These are phyloP conservation scores for Melanitta fusca DNA, from an alignment of 2,797 vertebrate species.

Conservation along the genomic window DNA sequence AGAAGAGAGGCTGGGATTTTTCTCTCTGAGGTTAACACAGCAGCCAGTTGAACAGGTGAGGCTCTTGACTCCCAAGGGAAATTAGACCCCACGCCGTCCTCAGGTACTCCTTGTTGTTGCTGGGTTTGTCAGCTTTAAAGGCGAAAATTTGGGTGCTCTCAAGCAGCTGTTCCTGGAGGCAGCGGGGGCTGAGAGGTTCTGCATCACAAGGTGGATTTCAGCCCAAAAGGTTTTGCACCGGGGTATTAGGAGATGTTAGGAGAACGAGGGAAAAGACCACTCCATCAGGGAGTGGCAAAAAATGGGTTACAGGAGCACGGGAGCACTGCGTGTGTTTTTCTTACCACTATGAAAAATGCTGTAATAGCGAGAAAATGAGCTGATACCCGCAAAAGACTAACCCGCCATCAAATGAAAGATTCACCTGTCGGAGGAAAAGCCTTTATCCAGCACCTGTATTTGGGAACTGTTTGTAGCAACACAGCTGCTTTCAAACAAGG, in stretches of 20 bases:
- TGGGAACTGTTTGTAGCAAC: not conserved
- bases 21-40: not conserved
- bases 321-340: not conserved
- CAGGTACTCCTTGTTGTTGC: not conserved
- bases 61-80: not conserved
- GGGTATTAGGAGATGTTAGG: not conserved
- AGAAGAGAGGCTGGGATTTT: not conserved
- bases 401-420: not conserved
- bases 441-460: constrained; percentile 24
- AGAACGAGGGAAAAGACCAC: not conserved
- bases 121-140: not conserved
- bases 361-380: not conserved
- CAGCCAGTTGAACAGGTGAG: not conserved
- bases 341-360: constrained; percentile 6
- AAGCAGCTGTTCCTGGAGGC: not conserved
- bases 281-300: not conserved
- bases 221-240: not conserved
- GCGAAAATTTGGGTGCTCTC: not conserved
- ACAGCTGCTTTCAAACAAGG: constrained; percentile 15
- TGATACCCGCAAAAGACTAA: not conserved
- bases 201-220: not conserved
- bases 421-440: constrained; percentile 24
- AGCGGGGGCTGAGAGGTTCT: not conserved
- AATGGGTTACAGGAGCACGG: not conserved
- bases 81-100: not conserved